These are phyloP conservation scores for Pao palembangensis DNA, from an alignment of 2,113 vertebrate genomes.

Conservation along the genomic window DNA sequence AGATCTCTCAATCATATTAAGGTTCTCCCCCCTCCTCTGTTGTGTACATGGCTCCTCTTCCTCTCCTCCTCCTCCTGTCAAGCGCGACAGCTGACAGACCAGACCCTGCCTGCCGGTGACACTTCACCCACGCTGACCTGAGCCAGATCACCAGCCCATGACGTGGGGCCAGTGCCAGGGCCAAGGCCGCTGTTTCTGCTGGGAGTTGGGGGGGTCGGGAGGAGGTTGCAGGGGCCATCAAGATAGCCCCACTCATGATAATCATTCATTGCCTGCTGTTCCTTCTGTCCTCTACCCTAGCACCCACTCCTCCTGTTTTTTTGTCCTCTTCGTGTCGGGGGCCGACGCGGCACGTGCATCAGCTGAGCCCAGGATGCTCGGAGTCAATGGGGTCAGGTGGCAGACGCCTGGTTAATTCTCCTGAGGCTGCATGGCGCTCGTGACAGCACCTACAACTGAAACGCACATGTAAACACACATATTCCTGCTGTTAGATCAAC, in stretches of 20 bases:
- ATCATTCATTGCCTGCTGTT: conserved; percentile 72
- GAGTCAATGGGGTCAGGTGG: conserved; percentile 73
- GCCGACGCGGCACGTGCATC: conserved; percentile 64
- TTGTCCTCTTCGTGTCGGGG: conserved; percentile 58
- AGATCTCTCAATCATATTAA: background rate
- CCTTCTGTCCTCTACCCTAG: conserved; percentile 58
- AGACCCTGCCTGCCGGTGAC: conserved; percentile 63
- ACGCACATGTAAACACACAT: conserved; percentile 17
- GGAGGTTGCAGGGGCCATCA: conserved; percentile 35
- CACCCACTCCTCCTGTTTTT: conserved; percentile 56
- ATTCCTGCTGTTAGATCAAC: background rate
- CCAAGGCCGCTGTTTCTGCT: conserved; percentile 49
- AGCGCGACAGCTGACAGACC: conserved; percentile 60
- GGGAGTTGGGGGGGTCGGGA: conserved; percentile 5
- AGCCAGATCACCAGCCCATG: conserved; percentile 58
- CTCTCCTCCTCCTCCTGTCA: conserved; percentile 35
- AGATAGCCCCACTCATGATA: conserved; percentile 70
- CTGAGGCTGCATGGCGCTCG: conserved; percentile 49
- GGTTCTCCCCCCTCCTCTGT: background rate
- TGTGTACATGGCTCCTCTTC: background rate
- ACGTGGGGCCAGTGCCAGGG: conserved; percentile 50
- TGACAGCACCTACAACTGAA: conserved; percentile 30
- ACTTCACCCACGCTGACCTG: conserved; percentile 59
- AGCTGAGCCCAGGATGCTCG: conserved; percentile 66
- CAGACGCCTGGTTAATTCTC: conserved; percentile 79